Base-by-base conservation (phyloP, 2,888 invertebrate species). In the Drosophila nigricruria region DNA sequence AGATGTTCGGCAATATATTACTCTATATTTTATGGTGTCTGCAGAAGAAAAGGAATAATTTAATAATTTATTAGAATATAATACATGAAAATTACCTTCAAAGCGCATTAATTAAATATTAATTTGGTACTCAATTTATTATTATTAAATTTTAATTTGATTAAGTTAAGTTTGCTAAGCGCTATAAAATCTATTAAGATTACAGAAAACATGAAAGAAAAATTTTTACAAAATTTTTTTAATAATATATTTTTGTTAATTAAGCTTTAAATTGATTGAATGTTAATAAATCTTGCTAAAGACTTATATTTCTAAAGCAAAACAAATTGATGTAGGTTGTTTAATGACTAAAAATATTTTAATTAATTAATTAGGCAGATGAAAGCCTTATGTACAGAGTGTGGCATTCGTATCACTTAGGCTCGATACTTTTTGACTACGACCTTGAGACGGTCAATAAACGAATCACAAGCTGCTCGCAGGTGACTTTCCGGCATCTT, bases 1-100 rank as follows among this genome's bases (percentile, higher is more conserved):
- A 9, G 8, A 10, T 23, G 23, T 8, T 3, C 20, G 23, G 6
- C 32, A 32, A 42, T 56, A 14, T 16, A 9, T 16, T 34, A 42
- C 50, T 23, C 72, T 70, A 50, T 12, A 30, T 20, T 38, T 34
- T 16, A n/a, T n/a, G 3, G 43, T 43, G 23, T 14, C 12, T 5
- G 12, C 10, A n/a, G 25, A 12, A n/a, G 1, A 27, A 3, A 18
- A 10, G 2, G 0, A 25, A 25, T 25, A 12, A 12, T 30, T 49
- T 6, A 12, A 30, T 49, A 5, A 12, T 18, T n/a, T n/a, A 47
- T 27, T 18, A 6, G 18, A 9, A 5, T 1, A 3, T 25, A 27
- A 47, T n/a, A 9, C 14, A 8, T 5, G 12, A 1, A 42, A 40
- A 20, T 20, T 12, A 23, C 9, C 0, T 23, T 43, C 3, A 43